Conservation (phyloP, 1,140 invertebrate species). For the Elymnias hypermnestra region DNA sequence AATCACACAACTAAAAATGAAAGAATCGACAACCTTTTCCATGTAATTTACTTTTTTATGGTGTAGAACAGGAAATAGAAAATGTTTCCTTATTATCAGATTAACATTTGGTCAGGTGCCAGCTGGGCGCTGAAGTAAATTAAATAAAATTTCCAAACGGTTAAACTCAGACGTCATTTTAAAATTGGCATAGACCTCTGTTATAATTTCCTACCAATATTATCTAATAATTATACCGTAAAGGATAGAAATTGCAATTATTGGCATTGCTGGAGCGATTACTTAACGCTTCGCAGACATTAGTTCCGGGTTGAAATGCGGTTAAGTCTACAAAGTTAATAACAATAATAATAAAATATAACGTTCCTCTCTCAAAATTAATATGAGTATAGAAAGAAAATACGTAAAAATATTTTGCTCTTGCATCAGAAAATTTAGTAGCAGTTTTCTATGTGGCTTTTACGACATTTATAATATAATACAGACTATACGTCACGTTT, state of each 20-base stretch:
- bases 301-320: not conserved
- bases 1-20: no score
- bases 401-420: no score
- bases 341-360: no score
- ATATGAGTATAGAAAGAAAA: no score
- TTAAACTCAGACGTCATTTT: constrained; percentile 5
- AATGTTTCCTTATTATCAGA: constrained; percentile 3
- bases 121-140: constrained; percentile 3
- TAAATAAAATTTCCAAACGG: constrained; percentile 6
- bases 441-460: no score
- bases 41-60: no score
- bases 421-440: no score
- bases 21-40: no score
- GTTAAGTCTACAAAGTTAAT: no score
- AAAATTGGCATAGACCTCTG: not conserved
- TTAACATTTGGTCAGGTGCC: constrained; percentile 2
- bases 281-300: not conserved
- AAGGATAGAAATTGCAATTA: not conserved
- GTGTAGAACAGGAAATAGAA: not conserved
- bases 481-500: no score
- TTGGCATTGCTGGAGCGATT: not conserved
- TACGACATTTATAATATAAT: no score
- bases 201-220: constrained; percentile 3
- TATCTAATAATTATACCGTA: constrained; percentile 4
- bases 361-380: no score